Percentiles rank a stretch among this genome's conserved stretches.
phyloP scores from a whole-genome alignment of 2,797 vertebrate species.

The Urocyon cinereoargenteus region DNA sequence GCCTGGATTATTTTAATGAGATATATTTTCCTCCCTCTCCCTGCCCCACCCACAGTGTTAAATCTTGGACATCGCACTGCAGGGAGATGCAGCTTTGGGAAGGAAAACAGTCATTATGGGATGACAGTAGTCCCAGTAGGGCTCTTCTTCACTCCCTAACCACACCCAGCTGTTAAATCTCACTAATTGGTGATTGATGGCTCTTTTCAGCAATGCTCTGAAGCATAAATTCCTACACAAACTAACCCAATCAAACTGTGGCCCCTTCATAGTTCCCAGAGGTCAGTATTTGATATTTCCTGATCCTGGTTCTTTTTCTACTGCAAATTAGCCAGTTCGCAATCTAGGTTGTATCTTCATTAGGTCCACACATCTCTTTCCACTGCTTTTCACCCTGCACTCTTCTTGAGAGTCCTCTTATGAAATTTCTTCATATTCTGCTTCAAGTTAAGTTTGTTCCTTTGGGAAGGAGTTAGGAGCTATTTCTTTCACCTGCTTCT shows the following conservation, averaged over 20 bases:
- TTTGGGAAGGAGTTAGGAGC: not conserved
- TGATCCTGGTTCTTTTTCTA: not conserved
- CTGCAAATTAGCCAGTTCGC: not conserved
- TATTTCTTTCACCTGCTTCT: not conserved
- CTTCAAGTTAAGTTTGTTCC: not conserved
- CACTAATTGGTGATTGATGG: not conserved
- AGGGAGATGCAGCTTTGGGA: too few species aligned
- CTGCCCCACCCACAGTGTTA: not conserved
- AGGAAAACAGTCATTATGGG: not conserved
- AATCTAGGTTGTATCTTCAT: not conserved
- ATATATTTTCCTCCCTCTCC: not conserved
- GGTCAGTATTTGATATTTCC: not conserved
- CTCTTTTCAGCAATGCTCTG: not conserved
- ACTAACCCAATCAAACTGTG: not conserved
- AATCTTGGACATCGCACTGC: not conserved
- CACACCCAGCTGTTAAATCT: not conserved
- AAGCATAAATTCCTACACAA: not conserved
- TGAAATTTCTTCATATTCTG: not conserved
- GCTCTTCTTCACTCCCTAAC: not conserved
- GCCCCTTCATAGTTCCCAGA: not conserved
- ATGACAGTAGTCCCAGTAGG: not conserved
- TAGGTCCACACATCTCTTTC: not conserved
- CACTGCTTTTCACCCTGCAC: not conserved
- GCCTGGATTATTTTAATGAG: not conserved
- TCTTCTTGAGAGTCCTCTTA: not conserved